Conservation (phyloP, 2,888 invertebrate species). For the Phaedon cochleariae region DNA sequence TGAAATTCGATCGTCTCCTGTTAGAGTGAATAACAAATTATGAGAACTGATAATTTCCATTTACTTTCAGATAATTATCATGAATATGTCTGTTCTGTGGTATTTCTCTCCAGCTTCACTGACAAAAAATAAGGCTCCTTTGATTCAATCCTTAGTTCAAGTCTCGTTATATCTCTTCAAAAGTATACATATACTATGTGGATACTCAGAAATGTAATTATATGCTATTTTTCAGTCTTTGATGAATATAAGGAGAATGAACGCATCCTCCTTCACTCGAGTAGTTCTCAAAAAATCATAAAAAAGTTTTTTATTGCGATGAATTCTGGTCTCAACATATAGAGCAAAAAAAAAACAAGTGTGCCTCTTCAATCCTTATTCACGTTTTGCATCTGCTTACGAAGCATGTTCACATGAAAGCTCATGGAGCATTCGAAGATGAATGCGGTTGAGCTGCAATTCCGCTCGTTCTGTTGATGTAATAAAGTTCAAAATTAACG, state of each 20-base stretch:
- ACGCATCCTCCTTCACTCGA: background rate
- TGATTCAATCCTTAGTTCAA: too few species aligned
- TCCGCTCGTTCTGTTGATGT: conserved; percentile 34
- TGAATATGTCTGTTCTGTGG: too few species aligned
- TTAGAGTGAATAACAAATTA: too few species aligned
- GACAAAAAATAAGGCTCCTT: too few species aligned
- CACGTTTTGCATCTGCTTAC: background rate
- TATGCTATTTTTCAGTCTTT: background rate
- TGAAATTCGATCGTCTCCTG: too few species aligned
- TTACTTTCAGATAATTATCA: too few species aligned
- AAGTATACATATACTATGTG: background rate
- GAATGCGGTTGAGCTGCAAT: conserved; percentile 33
- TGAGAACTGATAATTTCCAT: too few species aligned
- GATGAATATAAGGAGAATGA: background rate
- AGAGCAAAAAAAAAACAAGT: background rate
- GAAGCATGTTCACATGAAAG: conserved; percentile 26
- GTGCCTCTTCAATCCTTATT: background rate
- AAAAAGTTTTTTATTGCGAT: background rate
- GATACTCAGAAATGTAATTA: background rate
- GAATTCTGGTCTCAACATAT: background rate
- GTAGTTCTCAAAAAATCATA: background rate
- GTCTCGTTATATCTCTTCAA: background rate
- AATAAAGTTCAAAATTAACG: conserved; percentile 41
- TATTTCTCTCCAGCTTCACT: too few species aligned
- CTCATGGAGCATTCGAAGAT: background rate